Conservation (phyloP, 2,888 invertebrate species). For the Keiferia lycopersicella region DNA sequence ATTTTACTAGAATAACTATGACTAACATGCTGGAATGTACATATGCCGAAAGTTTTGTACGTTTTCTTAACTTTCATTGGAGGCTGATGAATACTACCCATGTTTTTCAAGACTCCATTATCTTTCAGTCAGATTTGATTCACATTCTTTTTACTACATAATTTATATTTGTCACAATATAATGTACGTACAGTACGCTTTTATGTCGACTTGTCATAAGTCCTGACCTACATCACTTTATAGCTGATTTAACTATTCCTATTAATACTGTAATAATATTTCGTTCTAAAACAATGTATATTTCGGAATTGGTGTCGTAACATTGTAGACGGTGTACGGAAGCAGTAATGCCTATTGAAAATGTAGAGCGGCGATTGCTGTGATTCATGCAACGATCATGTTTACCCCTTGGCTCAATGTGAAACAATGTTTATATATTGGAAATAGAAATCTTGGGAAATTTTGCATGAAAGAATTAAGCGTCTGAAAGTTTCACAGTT, state of each 20-base stretch:
- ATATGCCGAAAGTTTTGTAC: not conserved
- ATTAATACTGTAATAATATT: conserved; percentile 6
- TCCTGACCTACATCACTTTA: conserved; percentile 23
- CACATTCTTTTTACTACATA: no score
- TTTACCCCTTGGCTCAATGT: conserved; percentile 40
- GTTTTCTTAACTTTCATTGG: no score
- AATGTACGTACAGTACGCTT: not conserved
- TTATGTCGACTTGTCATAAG: conserved; percentile 1
- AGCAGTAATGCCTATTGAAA: conserved; percentile 38
- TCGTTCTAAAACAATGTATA: conserved; percentile 8
- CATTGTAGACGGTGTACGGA: conserved; percentile 27
- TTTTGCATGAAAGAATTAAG: not conserved
- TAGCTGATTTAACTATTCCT: conserved; percentile 16
- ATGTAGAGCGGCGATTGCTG: conserved; percentile 53
- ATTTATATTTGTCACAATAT: not conserved
- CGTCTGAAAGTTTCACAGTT: not conserved
- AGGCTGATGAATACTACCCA: no score
- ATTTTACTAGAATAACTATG: not conserved
- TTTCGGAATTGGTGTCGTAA: not conserved
- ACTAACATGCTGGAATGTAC: not conserved
- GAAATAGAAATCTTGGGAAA: conserved; percentile 36
- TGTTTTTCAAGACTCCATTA: no score
- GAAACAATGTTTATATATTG: conserved; percentile 46
- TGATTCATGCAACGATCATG: conserved; percentile 54
- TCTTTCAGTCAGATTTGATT: no score